These are phyloP conservation scores for Zaprionus tsacasi DNA, from an alignment of 1,140 invertebrate genomes.

Conservation along the genomic window DNA sequence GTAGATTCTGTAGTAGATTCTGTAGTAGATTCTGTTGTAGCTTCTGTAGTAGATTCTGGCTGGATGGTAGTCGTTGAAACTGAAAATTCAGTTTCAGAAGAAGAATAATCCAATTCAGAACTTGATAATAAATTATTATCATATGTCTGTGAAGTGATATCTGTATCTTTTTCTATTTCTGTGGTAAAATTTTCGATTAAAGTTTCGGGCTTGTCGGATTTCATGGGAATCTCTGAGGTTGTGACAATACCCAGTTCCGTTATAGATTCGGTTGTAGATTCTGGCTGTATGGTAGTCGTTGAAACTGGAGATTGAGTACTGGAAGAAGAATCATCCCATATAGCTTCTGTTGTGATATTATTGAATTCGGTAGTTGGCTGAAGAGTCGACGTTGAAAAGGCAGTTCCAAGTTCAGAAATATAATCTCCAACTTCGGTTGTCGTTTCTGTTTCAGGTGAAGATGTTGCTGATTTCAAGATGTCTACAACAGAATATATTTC, in stretches of 20 bases:
- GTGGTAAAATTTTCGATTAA: too few relatives aligned
- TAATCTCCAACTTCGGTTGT: too few relatives aligned
- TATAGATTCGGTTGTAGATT: neutral
- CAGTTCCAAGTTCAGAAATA: too few relatives aligned
- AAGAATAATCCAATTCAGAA: neutral
- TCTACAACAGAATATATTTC: neutral
- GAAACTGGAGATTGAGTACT: neutral
- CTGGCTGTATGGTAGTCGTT: neutral
- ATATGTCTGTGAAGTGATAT: too few relatives aligned
- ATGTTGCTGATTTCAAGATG: neutral
- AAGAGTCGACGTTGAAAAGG: neutral
- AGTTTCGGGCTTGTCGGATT: neutral
- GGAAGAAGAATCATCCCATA: neutral
- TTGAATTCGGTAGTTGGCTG: neutral
- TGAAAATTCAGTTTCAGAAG: neutral
- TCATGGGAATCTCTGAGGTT: neutral
- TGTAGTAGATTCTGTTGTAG: neutral
- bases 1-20: neutral
- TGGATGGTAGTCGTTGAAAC: neutral
- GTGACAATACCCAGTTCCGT: neutral
- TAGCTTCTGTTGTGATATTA: too few relatives aligned
- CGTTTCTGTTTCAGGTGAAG: neutral
- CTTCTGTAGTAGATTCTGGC: neutral
- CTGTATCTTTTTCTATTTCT: too few relatives aligned
- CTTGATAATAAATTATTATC: neutral